Base-by-base conservation (phyloP, 2,888 invertebrate species). In the Pimpla rufipes region DNA sequence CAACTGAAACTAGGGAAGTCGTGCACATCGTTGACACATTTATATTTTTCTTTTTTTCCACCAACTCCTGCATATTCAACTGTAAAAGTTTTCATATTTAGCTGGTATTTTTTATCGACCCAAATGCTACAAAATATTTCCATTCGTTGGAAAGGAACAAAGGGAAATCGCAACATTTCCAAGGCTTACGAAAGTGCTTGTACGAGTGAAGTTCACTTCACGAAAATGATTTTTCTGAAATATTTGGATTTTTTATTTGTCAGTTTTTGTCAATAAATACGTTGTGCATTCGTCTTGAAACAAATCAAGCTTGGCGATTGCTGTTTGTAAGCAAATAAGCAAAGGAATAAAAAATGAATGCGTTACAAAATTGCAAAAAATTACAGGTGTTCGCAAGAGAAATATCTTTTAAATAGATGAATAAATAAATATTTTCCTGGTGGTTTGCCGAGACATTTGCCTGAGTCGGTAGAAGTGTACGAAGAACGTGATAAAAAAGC, bases 401-500 rank as follows among this genome's bases (percentile, higher is more conserved):
- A 45, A 45, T 3, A 13, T 45, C 3, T 4, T 13, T n/a, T 52
- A 18, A 52, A 52, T 13, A 6, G 18, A 52, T 52, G 18, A 68
- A 11, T n/a, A 35, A 16, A 37, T 18, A 18, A 68, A 47, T 68
- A 45, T 45, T 45, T 13, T 45, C 5, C 29, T 23, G 23, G 13
- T n/a, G 21, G 5, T 66, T 45, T 7, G 45, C 66, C 66, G 7
- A 52, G 16, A 50, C 11, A 37, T 7, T 10, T 11, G 23, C 10
- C 2, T 21, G 16, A 29, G 37, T 47, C 11, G 68, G 68, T 68
- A 47, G 35, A 37, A 68, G 50, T 16, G 50, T 40, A 45, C 37
- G 29, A 59, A 21, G 11, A 50, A 77, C 59, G 67, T 67, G 67
- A 21, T 42, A 35, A 59, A 59, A 57, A 68, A 77, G 5, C 59